These are phyloP conservation scores for Acipenser oxyrinchus DNA, from an alignment of 2,797 vertebrate species.

Conservation along the genomic window DNA sequence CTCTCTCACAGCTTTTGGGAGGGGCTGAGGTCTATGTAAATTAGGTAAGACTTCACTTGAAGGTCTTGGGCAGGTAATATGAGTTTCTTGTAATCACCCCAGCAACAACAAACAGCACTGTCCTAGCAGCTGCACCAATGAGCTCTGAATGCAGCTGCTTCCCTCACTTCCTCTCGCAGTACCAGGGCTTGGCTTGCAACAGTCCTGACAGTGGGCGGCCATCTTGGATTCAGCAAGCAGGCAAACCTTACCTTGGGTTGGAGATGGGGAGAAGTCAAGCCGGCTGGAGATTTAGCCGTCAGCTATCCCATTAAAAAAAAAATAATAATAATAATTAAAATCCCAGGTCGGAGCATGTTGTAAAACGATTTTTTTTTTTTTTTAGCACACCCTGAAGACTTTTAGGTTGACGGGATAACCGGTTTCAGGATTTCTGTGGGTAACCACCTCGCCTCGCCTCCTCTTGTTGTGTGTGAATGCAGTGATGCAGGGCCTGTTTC, in stretches of 20 bases:
- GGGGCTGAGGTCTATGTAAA: no score
- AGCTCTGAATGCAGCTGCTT: slow-evolving; percentile 33
- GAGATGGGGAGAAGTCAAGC: slow-evolving; percentile 53
- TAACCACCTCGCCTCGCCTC: neutral
- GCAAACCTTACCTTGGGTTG: slow-evolving; percentile 39
- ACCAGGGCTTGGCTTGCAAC: slow-evolving; percentile 53
- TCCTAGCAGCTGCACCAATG: slow-evolving; percentile 32
- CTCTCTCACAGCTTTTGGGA: no score
- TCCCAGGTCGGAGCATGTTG: slow-evolving; percentile 5
- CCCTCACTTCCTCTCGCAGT: slow-evolving; percentile 58
- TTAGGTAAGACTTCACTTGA: slow-evolving; percentile 7
- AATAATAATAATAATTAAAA: slow-evolving; percentile 10
- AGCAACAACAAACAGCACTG: slow-evolving; percentile 40
- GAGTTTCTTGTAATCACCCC: slow-evolving; percentile 20
- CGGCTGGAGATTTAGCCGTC: slow-evolving; percentile 28
- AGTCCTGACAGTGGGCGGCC: slow-evolving; percentile 69
- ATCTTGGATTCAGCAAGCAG: slow-evolving; percentile 82
- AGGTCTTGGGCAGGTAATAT: slow-evolving; percentile 11
- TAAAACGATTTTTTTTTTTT: slow-evolving; percentile 12
- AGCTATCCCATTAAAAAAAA: slow-evolving; percentile 4
- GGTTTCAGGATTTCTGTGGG: slow-evolving; percentile 27
- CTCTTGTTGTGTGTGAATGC: slow-evolving; percentile 5
- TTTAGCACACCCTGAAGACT: slow-evolving; percentile 29
- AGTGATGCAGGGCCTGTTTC: slow-evolving; percentile 7
- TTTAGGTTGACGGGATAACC: slow-evolving; percentile 17